phyloP scores from a whole-genome alignment of 2,888 invertebrate species.

The Philaethria dido region DNA sequence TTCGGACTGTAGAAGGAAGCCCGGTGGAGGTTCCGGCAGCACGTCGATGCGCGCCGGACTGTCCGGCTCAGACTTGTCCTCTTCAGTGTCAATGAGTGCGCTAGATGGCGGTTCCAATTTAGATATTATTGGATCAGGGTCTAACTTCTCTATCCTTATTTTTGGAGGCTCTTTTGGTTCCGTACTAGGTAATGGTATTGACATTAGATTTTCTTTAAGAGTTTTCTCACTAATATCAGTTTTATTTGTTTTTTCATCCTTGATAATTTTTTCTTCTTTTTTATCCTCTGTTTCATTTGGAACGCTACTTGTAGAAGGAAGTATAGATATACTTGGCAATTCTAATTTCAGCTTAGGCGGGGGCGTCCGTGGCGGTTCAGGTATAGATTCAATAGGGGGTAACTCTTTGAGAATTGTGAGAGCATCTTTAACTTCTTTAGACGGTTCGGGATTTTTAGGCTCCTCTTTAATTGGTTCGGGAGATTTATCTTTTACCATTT shows the following conservation, averaged over 20 bases:
- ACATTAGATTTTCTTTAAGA: constrained; percentile 48
- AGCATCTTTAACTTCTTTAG: constrained; percentile 52
- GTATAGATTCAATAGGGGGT: constrained; percentile 49
- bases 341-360: constrained; percentile 52
- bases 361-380: constrained; percentile 63
- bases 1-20: constrained; percentile 75
- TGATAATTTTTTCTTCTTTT: constrained; percentile 43
- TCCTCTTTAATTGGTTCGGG: constrained; percentile 58
- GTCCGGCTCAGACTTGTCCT: constrained; percentile 79
- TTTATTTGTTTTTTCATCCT: constrained; percentile 44
- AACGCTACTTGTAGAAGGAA: constrained; percentile 34
- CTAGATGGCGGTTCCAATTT: constrained; percentile 69
- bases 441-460: constrained; percentile 51
- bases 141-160: constrained; percentile 57
- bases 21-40: constrained; percentile 77
- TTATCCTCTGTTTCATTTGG: constrained; percentile 46
- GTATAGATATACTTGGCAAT: constrained; percentile 26
- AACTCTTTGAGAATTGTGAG: constrained; percentile 51
- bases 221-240: constrained; percentile 17
- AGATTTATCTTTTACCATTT: constrained; percentile 53
- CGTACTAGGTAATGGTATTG: constrained; percentile 55
- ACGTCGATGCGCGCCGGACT: constrained; percentile 78
- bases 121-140: constrained; percentile 54
- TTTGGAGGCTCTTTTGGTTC: constrained; percentile 49
- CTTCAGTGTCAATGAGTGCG: constrained; percentile 76